Base-by-base conservation (phyloP, 2,888 invertebrate species). In the Agrypnus murinus region DNA sequence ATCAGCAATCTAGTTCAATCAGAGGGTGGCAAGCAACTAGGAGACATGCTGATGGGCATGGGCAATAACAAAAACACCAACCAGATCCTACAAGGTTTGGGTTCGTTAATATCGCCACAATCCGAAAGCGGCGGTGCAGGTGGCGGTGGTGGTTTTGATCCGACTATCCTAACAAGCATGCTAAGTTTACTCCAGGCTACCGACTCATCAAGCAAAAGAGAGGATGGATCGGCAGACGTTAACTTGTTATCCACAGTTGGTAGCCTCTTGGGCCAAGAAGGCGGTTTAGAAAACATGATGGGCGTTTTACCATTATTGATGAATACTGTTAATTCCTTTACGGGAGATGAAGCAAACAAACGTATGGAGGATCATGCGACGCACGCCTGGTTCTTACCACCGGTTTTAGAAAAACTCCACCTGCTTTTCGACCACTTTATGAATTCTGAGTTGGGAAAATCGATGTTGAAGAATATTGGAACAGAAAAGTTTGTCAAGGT, bases 401-500 rank as follows among this genome's bases (percentile, higher is more conserved):
- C 92, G 69, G 79, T 92, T 83, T 81, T 90, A 83, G 92, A 91
- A 78, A 89, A 92, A 75, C 81, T 90, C 1, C 94, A 94, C 82
- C 85, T 94, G 1, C 89, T 92, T 79, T 93, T 94, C 90, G 94
- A 95, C 74, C 89, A 93, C 72, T 93, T 95, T 79, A 88, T 92
- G 32, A 92, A 92, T 80, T 94, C 95, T 0, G 94, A 95, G 74
- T 86, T 95, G 14, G 94, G 94, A 0, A 91, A 90, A 80, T 89
- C 91, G 0, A 82, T 94, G 6, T 92, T 93, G 89, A 89, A 91
- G 78, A 92, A 91, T 74, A 90, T 94, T 0, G 94, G 94, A 0
- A 86, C 93, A 12, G 90, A 91, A 75, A 89, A 89, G 53, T 89
- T 92, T 4, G 87, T 93, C 73, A 92, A 91, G 80, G 86, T 87